Evolutionary conservation across 2,113 vertebrate species (phyloP).

Genomic region (Oryzias javanicus): DNA sequence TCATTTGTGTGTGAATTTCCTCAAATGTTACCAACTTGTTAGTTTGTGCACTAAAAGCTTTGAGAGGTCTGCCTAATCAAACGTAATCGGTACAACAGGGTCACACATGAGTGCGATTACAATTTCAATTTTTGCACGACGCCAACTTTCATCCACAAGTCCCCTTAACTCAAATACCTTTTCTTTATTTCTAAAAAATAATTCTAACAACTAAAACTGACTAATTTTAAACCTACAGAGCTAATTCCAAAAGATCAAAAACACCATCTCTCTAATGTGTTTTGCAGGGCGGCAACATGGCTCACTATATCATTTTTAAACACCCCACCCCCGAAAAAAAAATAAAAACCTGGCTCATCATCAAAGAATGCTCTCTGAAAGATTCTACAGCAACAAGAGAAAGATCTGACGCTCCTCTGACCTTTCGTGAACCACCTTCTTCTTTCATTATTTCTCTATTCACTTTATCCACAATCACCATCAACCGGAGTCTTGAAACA

Average conservation of each 20-base stretch:
- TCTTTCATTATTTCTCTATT: slow-evolving; percentile 13
- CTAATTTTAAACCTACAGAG: background rate
- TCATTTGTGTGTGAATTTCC: background rate
- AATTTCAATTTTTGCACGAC: too few species aligned
- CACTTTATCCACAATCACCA: slow-evolving; percentile 21
- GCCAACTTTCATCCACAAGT: too few species aligned
- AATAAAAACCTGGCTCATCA: slow-evolving; percentile 28
- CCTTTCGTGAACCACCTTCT: slow-evolving; percentile 9
- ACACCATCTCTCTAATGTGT: slow-evolving; percentile 8
- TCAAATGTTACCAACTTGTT: too few species aligned
- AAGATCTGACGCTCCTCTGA: slow-evolving; percentile 10
- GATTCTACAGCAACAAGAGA: slow-evolving; percentile 26
- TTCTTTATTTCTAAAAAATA: background rate
- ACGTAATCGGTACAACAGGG: too few species aligned
- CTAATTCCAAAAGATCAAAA: slow-evolving; percentile 16
- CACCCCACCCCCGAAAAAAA: background rate
- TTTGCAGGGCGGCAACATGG: slow-evolving; percentile 6
- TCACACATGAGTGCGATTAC: too few species aligned
- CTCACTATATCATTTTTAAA: slow-evolving; percentile 37
- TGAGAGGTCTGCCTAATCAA: too few species aligned
- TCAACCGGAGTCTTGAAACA: slow-evolving; percentile 27
- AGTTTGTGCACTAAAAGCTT: too few species aligned
- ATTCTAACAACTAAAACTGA: slow-evolving; percentile 3
- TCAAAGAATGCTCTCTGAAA: slow-evolving; percentile 35
- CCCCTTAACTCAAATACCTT: too few species aligned